These are phyloP conservation scores for Eucidaris tribuloides DNA, from an alignment of 35 echinoderm and acorn worm genomes.

Conservation along the genomic window DNA sequence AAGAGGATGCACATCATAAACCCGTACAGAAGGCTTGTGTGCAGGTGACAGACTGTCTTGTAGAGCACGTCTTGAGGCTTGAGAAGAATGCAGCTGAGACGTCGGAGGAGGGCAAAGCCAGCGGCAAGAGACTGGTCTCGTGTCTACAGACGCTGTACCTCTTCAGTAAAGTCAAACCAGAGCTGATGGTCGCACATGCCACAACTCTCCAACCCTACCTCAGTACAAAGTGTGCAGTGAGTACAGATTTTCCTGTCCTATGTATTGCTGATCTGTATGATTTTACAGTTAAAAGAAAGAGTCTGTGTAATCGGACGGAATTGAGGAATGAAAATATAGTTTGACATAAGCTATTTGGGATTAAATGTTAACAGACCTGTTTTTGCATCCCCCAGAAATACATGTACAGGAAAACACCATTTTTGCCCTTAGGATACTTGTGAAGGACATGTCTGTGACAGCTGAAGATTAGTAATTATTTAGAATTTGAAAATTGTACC, in stretches of 20 bases:
- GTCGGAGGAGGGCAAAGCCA: constrained; percentile 62
- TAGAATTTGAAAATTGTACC: too few species aligned
- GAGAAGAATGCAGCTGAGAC: constrained; percentile 79
- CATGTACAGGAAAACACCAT: too few species aligned
- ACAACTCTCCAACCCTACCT: constrained; percentile 97
- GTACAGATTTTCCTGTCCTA: background rate
- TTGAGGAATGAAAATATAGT: too few species aligned
- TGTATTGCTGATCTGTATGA: background rate
- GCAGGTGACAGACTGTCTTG: constrained; percentile 94
- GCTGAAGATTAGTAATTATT: too few species aligned
- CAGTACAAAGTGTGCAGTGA: constrained; percentile 97
- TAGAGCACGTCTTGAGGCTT: constrained; percentile 88
- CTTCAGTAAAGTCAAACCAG: constrained; percentile 95
- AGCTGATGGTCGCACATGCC: constrained; percentile 87
- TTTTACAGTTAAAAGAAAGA: too few species aligned
- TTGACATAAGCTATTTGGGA: too few species aligned
- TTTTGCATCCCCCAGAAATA: too few species aligned
- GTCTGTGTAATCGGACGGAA: too few species aligned
- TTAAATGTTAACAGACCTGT: too few species aligned
- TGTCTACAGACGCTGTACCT: constrained; percentile 95
- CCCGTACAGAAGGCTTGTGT: constrained; percentile 96
- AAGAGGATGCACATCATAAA: constrained; percentile 74
- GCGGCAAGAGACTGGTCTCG: constrained; percentile 69
- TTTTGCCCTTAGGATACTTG: too few species aligned
- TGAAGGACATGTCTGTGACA: too few species aligned